A percentile compares a stretch with the other conserved stretches of the same genome.
Conservation (phyloP, 2,797 vertebrate species). For the Champsocephalus gunnari region DNA sequence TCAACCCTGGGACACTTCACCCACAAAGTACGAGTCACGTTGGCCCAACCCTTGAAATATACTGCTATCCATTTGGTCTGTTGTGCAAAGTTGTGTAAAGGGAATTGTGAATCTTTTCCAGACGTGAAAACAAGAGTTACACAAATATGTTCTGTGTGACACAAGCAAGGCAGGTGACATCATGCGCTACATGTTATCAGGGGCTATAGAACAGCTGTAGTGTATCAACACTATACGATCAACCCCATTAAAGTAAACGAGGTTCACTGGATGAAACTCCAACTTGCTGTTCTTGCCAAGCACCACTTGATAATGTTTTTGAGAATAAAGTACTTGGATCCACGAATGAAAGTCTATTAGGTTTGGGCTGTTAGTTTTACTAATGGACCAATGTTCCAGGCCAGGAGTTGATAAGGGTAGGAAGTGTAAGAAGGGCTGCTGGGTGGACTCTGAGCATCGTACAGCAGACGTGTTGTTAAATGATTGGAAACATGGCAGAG, state of each 20-base stretch:
- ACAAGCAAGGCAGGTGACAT: neutral
- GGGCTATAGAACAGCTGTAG: conserved; percentile 22
- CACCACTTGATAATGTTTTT: conserved; percentile 37
- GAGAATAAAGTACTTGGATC: conserved; percentile 32
- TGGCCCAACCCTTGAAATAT: no score
- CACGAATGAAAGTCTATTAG: conserved; percentile 46
- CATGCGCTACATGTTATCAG: conserved; percentile 48
- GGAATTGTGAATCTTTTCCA: neutral
- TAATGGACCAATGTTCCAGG: conserved; percentile 46
- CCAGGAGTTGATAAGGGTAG: conserved; percentile 25
- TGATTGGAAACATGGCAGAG: conserved; percentile 29
- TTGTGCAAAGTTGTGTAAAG: no score
- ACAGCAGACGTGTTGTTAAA: conserved; percentile 30
- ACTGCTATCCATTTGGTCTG: neutral
- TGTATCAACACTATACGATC: conserved; percentile 28
- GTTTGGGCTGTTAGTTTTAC: conserved; percentile 42
- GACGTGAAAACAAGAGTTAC: neutral
- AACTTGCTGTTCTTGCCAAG: conserved; percentile 43
- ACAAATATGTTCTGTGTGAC: neutral
- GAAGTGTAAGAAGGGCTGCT: conserved; percentile 2
- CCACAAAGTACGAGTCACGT: no score
- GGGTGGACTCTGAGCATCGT: conserved; percentile 29
- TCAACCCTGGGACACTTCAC: no score
- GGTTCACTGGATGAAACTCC: conserved; percentile 46
- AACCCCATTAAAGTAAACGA: conserved; percentile 55